Evolutionary conservation across 2,888 invertebrate species (phyloP).

Genomic region (Eremobia ochroleuca): DNA sequence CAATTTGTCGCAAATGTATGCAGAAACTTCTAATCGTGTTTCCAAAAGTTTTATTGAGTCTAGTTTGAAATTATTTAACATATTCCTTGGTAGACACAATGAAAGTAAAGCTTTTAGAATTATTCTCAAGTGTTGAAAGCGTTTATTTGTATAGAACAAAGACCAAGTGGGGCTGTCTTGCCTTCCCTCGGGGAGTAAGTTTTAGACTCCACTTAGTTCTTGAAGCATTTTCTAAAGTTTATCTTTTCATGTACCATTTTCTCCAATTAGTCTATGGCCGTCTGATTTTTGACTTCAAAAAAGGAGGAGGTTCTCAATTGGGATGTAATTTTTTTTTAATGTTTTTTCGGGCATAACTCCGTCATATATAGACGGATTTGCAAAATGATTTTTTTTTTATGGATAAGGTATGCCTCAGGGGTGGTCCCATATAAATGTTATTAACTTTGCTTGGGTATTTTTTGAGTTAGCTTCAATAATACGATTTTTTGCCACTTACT

Average conservation of each 20-base stretch:
- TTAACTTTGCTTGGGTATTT: too few relatives aligned
- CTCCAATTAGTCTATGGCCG: not conserved
- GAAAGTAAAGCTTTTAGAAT: constrained; percentile 5
- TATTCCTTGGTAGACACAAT: not conserved
- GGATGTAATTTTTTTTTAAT: too few relatives aligned
- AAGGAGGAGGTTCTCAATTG: too few relatives aligned
- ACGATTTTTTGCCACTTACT: too few relatives aligned
- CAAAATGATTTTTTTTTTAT: too few relatives aligned
- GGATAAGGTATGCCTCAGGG: too few relatives aligned
- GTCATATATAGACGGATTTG: too few relatives aligned
- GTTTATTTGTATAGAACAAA: not conserved
- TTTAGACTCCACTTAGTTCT: not conserved
- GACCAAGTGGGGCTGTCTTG: not conserved
- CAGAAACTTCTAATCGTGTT: constrained; percentile 2
- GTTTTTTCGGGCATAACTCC: too few relatives aligned
- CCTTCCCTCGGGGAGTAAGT: not conserved
- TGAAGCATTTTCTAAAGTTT: not conserved
- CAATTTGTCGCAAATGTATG: constrained; percentile 12
- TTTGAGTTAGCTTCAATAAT: too few relatives aligned
- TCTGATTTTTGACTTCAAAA: too few relatives aligned
- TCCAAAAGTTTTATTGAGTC: not conserved
- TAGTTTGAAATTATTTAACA: not conserved
- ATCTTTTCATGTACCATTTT: not conserved
- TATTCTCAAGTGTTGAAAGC: not conserved
- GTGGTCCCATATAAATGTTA: too few relatives aligned